Conservation (phyloP, 2,888 invertebrate species). For the Drosophila borborema region DNA sequence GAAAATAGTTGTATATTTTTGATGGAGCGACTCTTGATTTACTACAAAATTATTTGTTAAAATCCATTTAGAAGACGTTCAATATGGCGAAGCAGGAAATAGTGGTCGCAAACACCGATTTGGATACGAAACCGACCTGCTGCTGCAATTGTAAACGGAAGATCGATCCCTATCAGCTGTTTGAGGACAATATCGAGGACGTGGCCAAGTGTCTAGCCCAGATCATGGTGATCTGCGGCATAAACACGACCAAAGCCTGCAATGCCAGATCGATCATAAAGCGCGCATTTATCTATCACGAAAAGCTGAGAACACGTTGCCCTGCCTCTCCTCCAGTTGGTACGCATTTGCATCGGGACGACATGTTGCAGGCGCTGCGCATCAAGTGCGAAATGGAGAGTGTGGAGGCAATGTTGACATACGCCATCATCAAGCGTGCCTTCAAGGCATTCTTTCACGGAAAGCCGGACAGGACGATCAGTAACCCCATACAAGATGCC, state of each 20-base stretch:
- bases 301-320: slow-evolving; percentile 71
- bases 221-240: slow-evolving; percentile 80
- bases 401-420: slow-evolving; percentile 79
- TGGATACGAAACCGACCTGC: slow-evolving; percentile 19
- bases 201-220: slow-evolving; percentile 64
- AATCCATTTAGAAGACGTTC: slow-evolving; percentile 9
- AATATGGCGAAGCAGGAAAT: slow-evolving; percentile 26
- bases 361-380: slow-evolving; percentile 76
- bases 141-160: slow-evolving; percentile 65
- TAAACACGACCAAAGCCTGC: slow-evolving; percentile 73
- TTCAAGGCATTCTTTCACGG: slow-evolving; percentile 83
- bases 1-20: slow-evolving; percentile 8
- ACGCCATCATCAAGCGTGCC: slow-evolving; percentile 80
- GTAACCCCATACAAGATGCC: slow-evolving; percentile 74
- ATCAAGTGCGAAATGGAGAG: slow-evolving; percentile 79
- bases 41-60: slow-evolving; percentile 50
- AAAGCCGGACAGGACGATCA: slow-evolving; percentile 62
- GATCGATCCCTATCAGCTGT: slow-evolving; percentile 65
- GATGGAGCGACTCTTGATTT: slow-evolving; percentile 1
- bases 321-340: slow-evolving; percentile 24
- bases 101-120: slow-evolving; percentile 1
- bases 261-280: slow-evolving; percentile 72
- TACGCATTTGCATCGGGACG: slow-evolving; percentile 73
- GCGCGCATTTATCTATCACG: slow-evolving; percentile 79
- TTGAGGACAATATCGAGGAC: slow-evolving; percentile 71